Base-by-base conservation (phyloP, 37 sponge, comb jelly and placozoan species). In the Theonella swinhoei region DNA sequence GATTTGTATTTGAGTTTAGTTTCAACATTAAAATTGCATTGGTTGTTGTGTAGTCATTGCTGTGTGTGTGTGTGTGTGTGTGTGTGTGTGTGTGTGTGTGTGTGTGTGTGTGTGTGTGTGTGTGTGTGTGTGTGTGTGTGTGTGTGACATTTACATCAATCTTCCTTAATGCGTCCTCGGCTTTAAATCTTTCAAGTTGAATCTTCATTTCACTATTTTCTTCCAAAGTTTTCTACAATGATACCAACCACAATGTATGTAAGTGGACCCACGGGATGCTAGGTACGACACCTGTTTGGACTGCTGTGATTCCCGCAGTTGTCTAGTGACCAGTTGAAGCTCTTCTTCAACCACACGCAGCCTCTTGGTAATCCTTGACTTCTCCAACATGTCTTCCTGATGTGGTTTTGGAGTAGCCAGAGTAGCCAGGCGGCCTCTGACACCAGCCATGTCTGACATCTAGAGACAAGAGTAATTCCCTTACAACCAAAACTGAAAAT, bases 311-410 rank as follows among this genome's bases (percentile, higher is more conserved):
- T 23, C 28, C 11, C n/a, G 34, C 43, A 88, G 36, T 41, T 76
- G 73, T 30, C 7, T 43, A 33, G 39, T 76, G 0, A 69, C 58
- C 26, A 22, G 70, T 62, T 64, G 23, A 29, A 88, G 70, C 34
- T 81, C 78, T n/a, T 28, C n/a, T 17, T 88, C 83, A 41, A 76
- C 28, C 25, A 40, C 34, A 11, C 31, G 2, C 3, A 81, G 64
- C 39, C 88, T 47, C 33, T 34, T 25, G 30, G 75, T 35, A 25
- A 82, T 26, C 39, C 77, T 66, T 17, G 54, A 32, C 28, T 28
- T 34, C 41, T 81, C 81, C 64, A 83, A 36, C 19, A 68, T 24
- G 62, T 70, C 71, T 47, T 47, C 54, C 7, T 47, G n/a, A n/a
- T n/a, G n/a, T n/a, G n/a, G n/a, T n/a, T n/a, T n/a, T n/a, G n/a